Evolutionary conservation across 2,113 vertebrate species (phyloP).

Genomic region (Hipposideros armiger): DNA sequence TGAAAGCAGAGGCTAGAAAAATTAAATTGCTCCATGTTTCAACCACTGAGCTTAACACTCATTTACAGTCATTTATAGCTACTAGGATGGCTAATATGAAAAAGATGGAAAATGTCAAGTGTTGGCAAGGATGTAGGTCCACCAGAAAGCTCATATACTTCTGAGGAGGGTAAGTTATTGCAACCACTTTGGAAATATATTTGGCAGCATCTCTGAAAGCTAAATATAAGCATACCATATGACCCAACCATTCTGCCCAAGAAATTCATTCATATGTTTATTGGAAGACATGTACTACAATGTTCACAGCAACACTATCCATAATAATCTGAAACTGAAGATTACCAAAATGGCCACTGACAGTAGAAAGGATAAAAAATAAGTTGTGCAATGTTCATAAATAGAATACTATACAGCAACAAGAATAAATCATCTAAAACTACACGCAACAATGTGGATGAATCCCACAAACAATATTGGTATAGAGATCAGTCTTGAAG

Average conservation of each 20-base stretch:
- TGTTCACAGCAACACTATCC: not conserved
- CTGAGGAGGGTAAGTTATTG: not conserved
- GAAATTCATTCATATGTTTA: not conserved
- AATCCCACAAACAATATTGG: not conserved
- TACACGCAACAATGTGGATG: not conserved
- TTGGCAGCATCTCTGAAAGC: not conserved
- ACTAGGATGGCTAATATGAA: not conserved
- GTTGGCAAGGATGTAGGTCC: not conserved
- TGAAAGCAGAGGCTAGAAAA: conserved; percentile 22
- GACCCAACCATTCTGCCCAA: not conserved
- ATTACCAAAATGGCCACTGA: not conserved
- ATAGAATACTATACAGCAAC: not conserved
- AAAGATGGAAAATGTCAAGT: conserved; percentile 51
- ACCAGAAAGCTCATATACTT: not conserved
- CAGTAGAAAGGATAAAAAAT: not conserved
- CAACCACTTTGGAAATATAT: not conserved
- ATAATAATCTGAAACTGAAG: not conserved
- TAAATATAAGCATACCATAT: not conserved
- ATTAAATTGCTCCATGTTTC: not conserved
- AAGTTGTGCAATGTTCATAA: not conserved
- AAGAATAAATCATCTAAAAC: not conserved
- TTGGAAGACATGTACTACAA: not conserved
- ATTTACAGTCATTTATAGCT: not conserved
- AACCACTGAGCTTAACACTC: not conserved
- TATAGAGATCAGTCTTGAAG: not conserved